These are phyloP conservation scores for Catocala nupta DNA, from an alignment of 2,888 invertebrate genomes.

Conservation along the genomic window DNA sequence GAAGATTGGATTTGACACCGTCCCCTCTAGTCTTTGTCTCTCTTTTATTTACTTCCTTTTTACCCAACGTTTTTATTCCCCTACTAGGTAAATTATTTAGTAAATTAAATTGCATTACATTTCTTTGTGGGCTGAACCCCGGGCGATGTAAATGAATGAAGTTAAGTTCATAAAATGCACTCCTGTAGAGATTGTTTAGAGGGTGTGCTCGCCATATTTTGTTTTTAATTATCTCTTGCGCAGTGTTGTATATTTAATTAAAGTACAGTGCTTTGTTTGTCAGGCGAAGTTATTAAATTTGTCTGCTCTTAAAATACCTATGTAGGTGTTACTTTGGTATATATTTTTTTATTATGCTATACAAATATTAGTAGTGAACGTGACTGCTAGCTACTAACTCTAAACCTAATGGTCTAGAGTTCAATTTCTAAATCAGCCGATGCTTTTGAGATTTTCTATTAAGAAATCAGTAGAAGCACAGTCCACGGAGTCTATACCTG, in stretches of 20 bases:
- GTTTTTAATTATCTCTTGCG: conserved; percentile 7
- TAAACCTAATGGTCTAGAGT: too few relatives aligned
- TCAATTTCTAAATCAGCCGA: too few relatives aligned
- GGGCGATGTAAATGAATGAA: conserved; percentile 27
- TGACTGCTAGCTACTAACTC: too few relatives aligned
- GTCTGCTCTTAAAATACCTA: too few relatives aligned
- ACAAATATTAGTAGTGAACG: too few relatives aligned
- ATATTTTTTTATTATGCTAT: too few relatives aligned
- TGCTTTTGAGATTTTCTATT: too few relatives aligned
- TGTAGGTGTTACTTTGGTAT: too few relatives aligned
- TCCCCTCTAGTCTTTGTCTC: conserved; percentile 22
- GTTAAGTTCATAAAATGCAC: conserved; percentile 23
- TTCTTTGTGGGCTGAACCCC: conserved; percentile 13
- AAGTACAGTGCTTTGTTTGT: neutral
- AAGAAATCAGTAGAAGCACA: too few relatives aligned
- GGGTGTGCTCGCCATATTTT: conserved; percentile 13
- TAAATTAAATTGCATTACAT: conserved; percentile 39
- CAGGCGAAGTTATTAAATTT: neutral
- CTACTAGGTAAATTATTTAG: neutral
- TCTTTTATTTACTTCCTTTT: conserved; percentile 26
- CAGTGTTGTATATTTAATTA: conserved; percentile 1
- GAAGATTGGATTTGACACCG: conserved; percentile 47
- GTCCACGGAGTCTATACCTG: too few relatives aligned
- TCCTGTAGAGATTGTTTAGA: conserved; percentile 18
- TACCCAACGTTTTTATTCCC: neutral